Evolutionary conservation across 2,888 invertebrate species (phyloP).

Genomic region (Agrochola lychnidis): DNA sequence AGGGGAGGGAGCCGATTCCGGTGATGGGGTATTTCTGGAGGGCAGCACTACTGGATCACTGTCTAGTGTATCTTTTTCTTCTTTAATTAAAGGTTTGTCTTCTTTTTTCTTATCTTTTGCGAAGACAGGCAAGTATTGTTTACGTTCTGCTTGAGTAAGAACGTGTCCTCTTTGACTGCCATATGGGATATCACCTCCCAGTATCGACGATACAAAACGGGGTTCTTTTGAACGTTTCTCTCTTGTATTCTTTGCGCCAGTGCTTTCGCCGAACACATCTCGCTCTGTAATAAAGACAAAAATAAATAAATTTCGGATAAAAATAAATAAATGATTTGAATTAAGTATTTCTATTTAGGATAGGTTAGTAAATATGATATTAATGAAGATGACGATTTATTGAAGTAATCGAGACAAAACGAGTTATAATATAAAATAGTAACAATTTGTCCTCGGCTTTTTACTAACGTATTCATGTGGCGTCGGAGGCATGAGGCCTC

Average conservation of each 20-base stretch:
- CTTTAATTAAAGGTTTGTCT: slow-evolving; percentile 89
- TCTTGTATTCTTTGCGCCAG: slow-evolving; percentile 74
- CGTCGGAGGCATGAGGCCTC: slow-evolving; percentile 86
- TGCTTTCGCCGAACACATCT: slow-evolving; percentile 88
- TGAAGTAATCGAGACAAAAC: slow-evolving; percentile 52
- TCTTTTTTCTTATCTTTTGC: slow-evolving; percentile 90
- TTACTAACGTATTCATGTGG: slow-evolving; percentile 86
- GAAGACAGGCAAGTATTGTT: slow-evolving; percentile 93
- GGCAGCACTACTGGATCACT: slow-evolving; percentile 91
- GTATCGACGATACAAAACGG: slow-evolving; percentile 94
- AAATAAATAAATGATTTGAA: neutral
- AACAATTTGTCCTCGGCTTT: slow-evolving; percentile 79
- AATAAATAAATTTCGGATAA: slow-evolving; percentile 4
- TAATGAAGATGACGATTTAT: slow-evolving; percentile 7
- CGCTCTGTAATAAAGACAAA: slow-evolving; percentile 85
- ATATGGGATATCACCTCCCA: slow-evolving; percentile 95
- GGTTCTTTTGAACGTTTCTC: slow-evolving; percentile 88
- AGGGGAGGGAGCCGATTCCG: slow-evolving; percentile 91
- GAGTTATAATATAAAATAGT: slow-evolving; percentile 68
- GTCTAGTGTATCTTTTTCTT: slow-evolving; percentile 92
- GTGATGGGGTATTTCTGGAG: slow-evolving; percentile 86
- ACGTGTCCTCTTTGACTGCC: slow-evolving; percentile 94
- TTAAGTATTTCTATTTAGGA: neutral
- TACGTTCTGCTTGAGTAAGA: slow-evolving; percentile 95
- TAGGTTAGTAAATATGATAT: slow-evolving; percentile 2